These are phyloP conservation scores for Conops quadrifasciatus DNA, from an alignment of 2,888 invertebrate species.

Conservation along the genomic window DNA sequence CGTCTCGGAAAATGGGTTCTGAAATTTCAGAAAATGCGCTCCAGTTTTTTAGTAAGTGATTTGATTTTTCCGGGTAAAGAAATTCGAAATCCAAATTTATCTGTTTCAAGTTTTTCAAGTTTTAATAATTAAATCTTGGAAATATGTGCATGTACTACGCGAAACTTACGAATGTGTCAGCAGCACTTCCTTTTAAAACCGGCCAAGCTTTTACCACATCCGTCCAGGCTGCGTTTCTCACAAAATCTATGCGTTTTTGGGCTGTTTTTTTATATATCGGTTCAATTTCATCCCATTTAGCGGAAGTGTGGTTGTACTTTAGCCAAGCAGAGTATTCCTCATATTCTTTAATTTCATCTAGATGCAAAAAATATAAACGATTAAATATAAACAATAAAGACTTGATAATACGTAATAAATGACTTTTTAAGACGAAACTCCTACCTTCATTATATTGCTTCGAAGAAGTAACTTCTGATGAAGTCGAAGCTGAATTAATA, in stretches of 20 bases:
- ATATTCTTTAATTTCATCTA: slow-evolving; percentile 4
- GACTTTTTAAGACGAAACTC: no score
- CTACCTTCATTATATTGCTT: slow-evolving; percentile 1
- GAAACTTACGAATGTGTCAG: background rate
- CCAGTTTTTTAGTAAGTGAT: background rate
- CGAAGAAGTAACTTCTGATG: background rate
- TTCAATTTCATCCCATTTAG: slow-evolving; percentile 2
- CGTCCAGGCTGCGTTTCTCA: background rate
- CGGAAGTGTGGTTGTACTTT: background rate
- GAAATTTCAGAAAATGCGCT: background rate
- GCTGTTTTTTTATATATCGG: background rate
- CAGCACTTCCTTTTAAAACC: background rate
- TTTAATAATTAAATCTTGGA: background rate
- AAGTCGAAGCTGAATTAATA: background rate
- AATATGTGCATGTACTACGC: background rate
- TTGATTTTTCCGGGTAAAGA: slow-evolving; percentile 12
- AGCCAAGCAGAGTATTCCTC: slow-evolving; percentile 11
- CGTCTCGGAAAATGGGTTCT: background rate
- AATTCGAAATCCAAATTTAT: background rate
- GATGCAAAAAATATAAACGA: background rate
- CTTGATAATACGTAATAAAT: no score
- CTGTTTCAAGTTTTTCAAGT: background rate
- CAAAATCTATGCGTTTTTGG: slow-evolving; percentile 1
- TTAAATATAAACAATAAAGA: background rate
- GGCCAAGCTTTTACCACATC: background rate